phyloP scores from a whole-genome alignment of 2,113 vertebrate species.

The Poeciliopsis retropinna region DNA sequence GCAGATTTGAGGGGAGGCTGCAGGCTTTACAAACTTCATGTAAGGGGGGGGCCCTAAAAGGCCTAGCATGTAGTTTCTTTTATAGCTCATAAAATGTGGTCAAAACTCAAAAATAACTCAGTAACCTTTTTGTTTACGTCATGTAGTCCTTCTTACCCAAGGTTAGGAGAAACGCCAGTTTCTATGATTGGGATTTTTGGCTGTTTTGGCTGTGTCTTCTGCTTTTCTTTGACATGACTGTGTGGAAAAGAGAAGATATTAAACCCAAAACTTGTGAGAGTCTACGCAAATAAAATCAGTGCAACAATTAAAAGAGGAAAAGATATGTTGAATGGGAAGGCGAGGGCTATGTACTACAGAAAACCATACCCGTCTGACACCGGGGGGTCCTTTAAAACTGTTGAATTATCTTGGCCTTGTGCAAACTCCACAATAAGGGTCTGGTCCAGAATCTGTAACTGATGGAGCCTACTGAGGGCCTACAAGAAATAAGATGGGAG shows the following conservation, averaged over 20 bases:
- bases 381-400: slow-evolving; percentile 83
- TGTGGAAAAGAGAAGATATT: neutral
- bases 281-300: neutral
- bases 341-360: no score
- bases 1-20: neutral
- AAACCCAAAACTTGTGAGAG: neutral
- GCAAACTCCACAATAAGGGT: slow-evolving; percentile 93
- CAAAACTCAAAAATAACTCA: no score
- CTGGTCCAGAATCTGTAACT: slow-evolving; percentile 88
- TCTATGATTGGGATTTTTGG: slow-evolving; percentile 84
- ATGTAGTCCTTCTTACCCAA: slow-evolving; percentile 83
- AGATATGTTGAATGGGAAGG: no score
- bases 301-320: no score
- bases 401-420: slow-evolving; percentile 85
- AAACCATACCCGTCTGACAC: slow-evolving; percentile 75
- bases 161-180: slow-evolving; percentile 85
- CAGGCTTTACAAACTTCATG: neutral
- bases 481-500: slow-evolving; percentile 52
- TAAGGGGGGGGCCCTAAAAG: no score
- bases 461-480: slow-evolving; percentile 92
- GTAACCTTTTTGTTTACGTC: neutral
- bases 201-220: slow-evolving; percentile 82
- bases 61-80: no score
- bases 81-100: no score
- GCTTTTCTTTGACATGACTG: slow-evolving; percentile 73